Percentiles rank a stretch among this genome's conserved stretches.
These are phyloP conservation scores for Cyclophora albipunctata DNA, from an alignment of 2,888 invertebrate genomes.

Conservation along the genomic window DNA sequence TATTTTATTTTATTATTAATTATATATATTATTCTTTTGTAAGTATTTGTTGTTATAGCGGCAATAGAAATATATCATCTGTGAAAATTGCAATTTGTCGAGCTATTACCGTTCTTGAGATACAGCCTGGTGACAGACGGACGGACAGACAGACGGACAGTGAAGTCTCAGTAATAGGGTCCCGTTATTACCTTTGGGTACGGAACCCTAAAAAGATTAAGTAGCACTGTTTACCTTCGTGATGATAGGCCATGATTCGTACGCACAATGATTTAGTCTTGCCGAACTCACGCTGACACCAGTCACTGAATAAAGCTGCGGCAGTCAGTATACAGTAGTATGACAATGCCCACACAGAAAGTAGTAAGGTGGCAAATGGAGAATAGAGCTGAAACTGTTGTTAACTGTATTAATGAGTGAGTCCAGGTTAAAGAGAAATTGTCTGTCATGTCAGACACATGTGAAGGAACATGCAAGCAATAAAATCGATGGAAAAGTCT, in stretches of 20 bases:
- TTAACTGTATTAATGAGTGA: not conserved
- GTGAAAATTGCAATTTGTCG: no score
- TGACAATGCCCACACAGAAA: constrained; percentile 17
- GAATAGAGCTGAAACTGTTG: constrained; percentile 2
- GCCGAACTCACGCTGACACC: constrained; percentile 27
- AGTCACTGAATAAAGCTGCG: constrained; percentile 22
- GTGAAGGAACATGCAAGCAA: no score
- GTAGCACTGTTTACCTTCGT: constrained; percentile 24
- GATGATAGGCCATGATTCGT: constrained; percentile 20
- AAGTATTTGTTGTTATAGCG: no score
- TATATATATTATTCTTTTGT: not conserved
- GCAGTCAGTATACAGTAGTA: constrained; percentile 21
- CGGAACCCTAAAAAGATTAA: not conserved
- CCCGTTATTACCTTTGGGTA: not conserved
- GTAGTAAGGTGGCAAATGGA: constrained; percentile 9
- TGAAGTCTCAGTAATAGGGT: no score
- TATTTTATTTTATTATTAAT: not conserved
- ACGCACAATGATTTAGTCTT: constrained; percentile 26
- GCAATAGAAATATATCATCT: no score
- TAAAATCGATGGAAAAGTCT: no score
- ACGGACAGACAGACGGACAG: no score
- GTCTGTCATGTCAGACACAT: no score
- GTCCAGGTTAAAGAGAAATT: no score
- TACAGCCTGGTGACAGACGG: no score
- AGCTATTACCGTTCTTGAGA: no score